A percentile compares a stretch with the other conserved stretches of the same genome.
Evolutionary conservation across 2,113 vertebrate species (phyloP).

Genomic region (Nycticebus coucang): DNA sequence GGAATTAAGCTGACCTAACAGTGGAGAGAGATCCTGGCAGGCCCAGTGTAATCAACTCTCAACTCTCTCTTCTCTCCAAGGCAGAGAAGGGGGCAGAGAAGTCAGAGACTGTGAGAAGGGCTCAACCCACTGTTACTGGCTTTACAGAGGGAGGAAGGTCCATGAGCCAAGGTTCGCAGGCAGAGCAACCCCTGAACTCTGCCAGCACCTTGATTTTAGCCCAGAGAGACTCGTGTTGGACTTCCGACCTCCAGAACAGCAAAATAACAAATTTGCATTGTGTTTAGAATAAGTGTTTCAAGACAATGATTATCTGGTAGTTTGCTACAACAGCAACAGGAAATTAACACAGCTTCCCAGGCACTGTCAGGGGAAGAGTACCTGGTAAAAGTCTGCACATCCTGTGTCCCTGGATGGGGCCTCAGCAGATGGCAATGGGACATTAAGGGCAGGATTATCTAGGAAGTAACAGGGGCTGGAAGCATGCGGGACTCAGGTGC

Average conservation of each 20-base stretch:
- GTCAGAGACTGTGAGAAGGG: neutral
- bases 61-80: too few relatives aligned
- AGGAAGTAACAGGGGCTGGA: neutral
- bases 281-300: neutral
- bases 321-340: neutral
- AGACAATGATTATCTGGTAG: neutral
- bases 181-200: neutral
- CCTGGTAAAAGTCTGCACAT: neutral
- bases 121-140: neutral
- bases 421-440: neutral
- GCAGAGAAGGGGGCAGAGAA: neutral
- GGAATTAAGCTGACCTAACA: neutral
- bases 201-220: neutral
- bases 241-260: neutral
- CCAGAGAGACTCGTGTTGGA: too few relatives aligned
- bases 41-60: neutral
- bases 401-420: neutral
- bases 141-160: neutral
- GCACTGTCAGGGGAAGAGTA: neutral
- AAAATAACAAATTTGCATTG: neutral
- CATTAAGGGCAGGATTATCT: neutral
- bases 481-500: neutral
- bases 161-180: neutral
- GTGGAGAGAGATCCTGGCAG: neutral
- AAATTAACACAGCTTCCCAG: neutral